Evolutionary conservation across 2,113 vertebrate genomes (phyloP).

Genomic region (Erinaceus europaeus): DNA sequence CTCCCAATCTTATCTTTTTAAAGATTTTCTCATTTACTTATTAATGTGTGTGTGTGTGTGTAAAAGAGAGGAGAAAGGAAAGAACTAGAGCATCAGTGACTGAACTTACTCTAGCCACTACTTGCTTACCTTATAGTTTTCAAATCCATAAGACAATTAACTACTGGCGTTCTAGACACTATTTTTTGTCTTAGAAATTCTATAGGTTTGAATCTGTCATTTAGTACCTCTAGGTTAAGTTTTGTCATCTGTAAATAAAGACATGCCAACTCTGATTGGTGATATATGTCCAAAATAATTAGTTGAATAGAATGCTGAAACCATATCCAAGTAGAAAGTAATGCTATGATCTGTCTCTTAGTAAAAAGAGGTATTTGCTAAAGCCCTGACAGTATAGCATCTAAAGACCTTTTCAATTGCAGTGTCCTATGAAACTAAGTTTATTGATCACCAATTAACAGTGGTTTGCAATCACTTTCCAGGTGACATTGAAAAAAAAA

Average conservation of each 20-base stretch:
- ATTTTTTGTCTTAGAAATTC: background rate
- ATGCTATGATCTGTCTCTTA: background rate
- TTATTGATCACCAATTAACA: constrained; percentile 54
- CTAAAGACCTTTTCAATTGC: constrained; percentile 29
- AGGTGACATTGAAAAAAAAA: constrained; percentile 12
- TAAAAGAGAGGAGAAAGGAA: no score
- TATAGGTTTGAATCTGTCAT: background rate
- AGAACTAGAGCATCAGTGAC: no score
- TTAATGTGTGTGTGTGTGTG: no score
- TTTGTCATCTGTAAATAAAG: constrained; percentile 10
- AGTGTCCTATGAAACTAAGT: background rate
- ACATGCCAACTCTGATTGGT: background rate
- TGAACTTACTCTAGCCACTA: no score
- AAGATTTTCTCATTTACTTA: no score
- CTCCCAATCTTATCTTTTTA: no score
- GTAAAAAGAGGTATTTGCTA: constrained; percentile 25
- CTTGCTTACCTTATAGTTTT: no score
- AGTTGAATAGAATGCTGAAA: background rate
- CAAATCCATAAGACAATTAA: background rate
- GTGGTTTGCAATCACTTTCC: constrained; percentile 8
- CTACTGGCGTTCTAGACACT: background rate
- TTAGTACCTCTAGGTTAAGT: background rate
- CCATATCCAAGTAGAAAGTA: background rate
- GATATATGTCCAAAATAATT: constrained; percentile 3
- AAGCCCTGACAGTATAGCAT: background rate